Evolutionary conservation across 2,113 vertebrate genomes (phyloP).

Genomic region (Hymenochirus boettgeri): DNA sequence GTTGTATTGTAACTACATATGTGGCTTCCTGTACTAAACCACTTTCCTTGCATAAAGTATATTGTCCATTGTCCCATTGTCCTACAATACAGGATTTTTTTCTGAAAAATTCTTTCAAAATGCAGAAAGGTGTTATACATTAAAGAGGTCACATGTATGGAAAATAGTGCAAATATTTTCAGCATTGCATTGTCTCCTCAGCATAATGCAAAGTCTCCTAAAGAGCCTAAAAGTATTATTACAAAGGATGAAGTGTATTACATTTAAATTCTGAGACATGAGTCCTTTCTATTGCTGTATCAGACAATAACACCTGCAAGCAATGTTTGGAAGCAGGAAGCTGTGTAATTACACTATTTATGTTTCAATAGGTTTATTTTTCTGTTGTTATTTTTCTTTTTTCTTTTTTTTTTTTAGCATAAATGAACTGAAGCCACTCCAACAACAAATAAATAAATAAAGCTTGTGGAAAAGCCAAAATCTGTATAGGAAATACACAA

Average conservation of each 20-base stretch:
- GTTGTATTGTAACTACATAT: too few relatives aligned
- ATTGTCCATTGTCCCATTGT: too few relatives aligned
- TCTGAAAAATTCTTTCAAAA: not conserved
- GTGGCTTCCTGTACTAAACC: too few relatives aligned
- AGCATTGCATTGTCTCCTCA: slow-evolving; percentile 19
- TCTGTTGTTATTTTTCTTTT: slow-evolving; percentile 20
- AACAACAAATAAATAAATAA: slow-evolving; percentile 23
- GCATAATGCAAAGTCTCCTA: slow-evolving; percentile 19
- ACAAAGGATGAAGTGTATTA: slow-evolving; percentile 26
- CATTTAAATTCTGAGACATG: slow-evolving; percentile 32
- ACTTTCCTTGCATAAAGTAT: too few relatives aligned
- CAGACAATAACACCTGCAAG: slow-evolving; percentile 39
- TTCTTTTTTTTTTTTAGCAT: slow-evolving; percentile 15
- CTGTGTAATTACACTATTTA: slow-evolving; percentile 38
- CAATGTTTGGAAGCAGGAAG: slow-evolving; percentile 40
- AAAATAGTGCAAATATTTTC: not conserved
- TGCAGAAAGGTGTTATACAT: not conserved
- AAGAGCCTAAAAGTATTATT: slow-evolving; percentile 7
- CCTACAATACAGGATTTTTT: not conserved
- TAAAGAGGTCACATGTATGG: not conserved
- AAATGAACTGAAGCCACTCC: slow-evolving; percentile 29
- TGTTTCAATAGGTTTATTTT: slow-evolving; percentile 34
- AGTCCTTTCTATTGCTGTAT: slow-evolving; percentile 35
- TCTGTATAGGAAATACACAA: slow-evolving; percentile 12
- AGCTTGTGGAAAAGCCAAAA: slow-evolving; percentile 10